Percentiles rank a stretch among this genome's conserved stretches.
Conservation (phyloP, 2,113 vertebrate species). For the Pedionomus torquatus region DNA sequence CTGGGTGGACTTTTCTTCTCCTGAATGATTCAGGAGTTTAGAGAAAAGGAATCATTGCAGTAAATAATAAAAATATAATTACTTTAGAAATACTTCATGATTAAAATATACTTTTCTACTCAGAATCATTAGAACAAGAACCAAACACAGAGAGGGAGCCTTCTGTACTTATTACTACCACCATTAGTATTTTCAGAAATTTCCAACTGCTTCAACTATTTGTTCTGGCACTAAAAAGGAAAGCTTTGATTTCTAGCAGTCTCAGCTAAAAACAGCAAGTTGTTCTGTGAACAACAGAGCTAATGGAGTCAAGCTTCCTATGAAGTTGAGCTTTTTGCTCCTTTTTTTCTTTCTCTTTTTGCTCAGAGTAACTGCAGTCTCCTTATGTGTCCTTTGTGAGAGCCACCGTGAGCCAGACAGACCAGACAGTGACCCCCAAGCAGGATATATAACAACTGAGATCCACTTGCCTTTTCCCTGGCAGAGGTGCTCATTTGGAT, state of each 20-base stretch:
- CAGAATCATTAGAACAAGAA: neutral
- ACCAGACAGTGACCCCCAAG: neutral
- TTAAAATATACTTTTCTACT: neutral
- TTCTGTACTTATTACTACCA: neutral
- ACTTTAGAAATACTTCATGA: neutral
- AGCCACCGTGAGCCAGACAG: neutral
- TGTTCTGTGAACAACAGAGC: neutral
- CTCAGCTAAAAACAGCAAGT: slow-evolving; percentile 5
- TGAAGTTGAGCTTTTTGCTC: neutral
- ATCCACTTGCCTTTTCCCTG: neutral
- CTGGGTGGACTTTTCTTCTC: neutral
- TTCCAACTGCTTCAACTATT: slow-evolving; percentile 31
- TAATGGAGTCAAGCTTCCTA: neutral
- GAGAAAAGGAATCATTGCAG: neutral
- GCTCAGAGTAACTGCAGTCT: neutral
- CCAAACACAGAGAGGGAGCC: neutral
- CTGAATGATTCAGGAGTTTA: neutral
- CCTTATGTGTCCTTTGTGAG: neutral
- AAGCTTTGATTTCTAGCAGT: slow-evolving; percentile 19
- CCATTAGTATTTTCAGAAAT: slow-evolving; percentile 17
- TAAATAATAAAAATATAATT: neutral
- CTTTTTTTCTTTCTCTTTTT: neutral
- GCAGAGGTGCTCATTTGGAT: neutral
- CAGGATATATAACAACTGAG: neutral
- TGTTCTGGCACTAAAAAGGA: slow-evolving; percentile 9